Evolutionary conservation across 2,113 vertebrate species (phyloP).

Genomic region (Melanocharis versteri): DNA sequence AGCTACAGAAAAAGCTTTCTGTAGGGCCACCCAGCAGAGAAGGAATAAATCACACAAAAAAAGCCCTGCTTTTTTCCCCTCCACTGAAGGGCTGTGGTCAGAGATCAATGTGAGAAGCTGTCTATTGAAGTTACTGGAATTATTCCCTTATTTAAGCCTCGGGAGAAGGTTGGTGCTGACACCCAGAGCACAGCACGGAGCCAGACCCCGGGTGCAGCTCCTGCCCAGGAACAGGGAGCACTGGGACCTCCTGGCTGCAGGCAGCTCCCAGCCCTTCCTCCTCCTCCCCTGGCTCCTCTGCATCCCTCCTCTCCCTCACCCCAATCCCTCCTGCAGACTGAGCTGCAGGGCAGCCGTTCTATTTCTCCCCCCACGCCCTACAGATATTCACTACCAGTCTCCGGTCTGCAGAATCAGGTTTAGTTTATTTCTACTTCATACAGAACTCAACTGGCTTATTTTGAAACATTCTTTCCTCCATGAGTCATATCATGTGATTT

Average conservation of each 20-base stretch:
- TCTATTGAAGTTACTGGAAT: background rate
- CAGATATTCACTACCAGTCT: background rate
- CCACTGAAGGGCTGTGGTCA: background rate
- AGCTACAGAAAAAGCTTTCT: background rate
- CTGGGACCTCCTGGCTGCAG: background rate
- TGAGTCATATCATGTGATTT: background rate
- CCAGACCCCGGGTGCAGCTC: fast-evolving
- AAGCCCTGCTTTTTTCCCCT: background rate
- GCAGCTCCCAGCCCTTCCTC: background rate
- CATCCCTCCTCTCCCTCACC: background rate
- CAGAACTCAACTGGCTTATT: background rate
- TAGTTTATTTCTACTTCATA: background rate
- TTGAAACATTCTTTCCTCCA: background rate
- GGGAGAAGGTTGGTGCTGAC: background rate
- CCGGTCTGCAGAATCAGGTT: background rate
- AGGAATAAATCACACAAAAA: slow-evolving; percentile 18
- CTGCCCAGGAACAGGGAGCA: background rate
- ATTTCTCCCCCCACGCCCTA: fast-evolving
- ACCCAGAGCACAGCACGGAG: background rate
- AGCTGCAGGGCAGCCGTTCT: background rate
- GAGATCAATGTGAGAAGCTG: background rate
- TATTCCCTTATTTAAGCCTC: background rate
- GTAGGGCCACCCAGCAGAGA: slow-evolving; percentile 30
- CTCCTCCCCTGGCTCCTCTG: fast-evolving
- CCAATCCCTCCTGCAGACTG: background rate